Evolutionary conservation across 2,888 invertebrate species (phyloP).

Genomic region (Phortica okadai): DNA sequence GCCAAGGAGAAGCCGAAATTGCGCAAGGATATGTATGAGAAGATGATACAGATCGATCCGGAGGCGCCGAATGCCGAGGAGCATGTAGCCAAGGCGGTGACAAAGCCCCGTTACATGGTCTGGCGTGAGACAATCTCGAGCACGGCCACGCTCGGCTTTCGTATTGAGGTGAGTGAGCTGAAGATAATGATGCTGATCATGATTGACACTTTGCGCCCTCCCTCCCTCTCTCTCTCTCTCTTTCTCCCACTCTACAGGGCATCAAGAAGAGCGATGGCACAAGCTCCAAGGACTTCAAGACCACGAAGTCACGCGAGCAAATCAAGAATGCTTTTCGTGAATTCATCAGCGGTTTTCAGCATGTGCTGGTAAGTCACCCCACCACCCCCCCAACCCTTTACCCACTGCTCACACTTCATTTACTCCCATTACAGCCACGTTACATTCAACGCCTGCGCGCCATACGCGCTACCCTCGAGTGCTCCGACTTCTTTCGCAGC

Average conservation of each 20-base stretch:
- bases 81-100: conserved; percentile 91
- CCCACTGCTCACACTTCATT: not conserved
- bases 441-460: conserved; percentile 90
- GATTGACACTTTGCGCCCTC: too few species aligned
- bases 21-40: conserved; percentile 97
- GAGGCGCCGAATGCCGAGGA: conserved; percentile 93
- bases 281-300: conserved; percentile 96
- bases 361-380: conserved; percentile 82
- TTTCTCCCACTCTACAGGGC: conserved; percentile 77
- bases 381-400: too few species aligned
- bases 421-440: conserved; percentile 80
- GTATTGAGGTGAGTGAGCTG: conserved; percentile 83
- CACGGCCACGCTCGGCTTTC: conserved; percentile 96
- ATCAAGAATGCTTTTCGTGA: conserved; percentile 88
- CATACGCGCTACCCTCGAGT: conserved; percentile 88
- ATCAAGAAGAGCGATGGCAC: conserved; percentile 92
- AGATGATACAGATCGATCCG: conserved; percentile 96
- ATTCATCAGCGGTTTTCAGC: conserved; percentile 87
- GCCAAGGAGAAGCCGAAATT: conserved; percentile 96
- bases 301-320: conserved; percentile 90
- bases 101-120: conserved; percentile 95
- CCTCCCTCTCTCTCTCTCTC: too few species aligned
- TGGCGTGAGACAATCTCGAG: conserved; percentile 98
- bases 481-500: conserved; percentile 91
- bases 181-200: not conserved